Percentiles rank a stretch among this genome's conserved stretches.
phyloP scores from a whole-genome alignment of 2,888 invertebrate genomes.

The Euspilapteryx auroguttella region DNA sequence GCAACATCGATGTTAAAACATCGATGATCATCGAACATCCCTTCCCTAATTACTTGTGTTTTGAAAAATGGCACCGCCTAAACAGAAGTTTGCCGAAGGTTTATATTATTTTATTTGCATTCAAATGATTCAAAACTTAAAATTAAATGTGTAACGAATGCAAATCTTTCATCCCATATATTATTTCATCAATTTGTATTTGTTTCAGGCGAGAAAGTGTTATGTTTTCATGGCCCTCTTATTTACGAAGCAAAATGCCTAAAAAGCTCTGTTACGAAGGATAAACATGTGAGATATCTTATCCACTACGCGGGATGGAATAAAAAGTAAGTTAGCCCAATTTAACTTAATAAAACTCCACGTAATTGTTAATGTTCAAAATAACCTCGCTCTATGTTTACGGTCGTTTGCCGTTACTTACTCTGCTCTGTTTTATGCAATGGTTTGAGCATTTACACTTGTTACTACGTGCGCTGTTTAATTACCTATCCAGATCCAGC shows the following conservation, averaged over 20 bases:
- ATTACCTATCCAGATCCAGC: no score
- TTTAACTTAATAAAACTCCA: background rate
- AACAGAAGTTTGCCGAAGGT: conserved; percentile 77
- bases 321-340: conserved; percentile 74
- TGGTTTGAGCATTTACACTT: no score
- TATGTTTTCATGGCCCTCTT: conserved; percentile 95
- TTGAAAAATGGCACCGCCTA: conserved; percentile 63
- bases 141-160: no score
- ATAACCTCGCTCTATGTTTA: background rate
- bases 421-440: no score
- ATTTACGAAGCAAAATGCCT: conserved; percentile 97
- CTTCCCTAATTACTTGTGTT: no score
- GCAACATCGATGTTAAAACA: no score
- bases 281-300: conserved; percentile 86
- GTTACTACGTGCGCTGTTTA: no score
- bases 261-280: conserved; percentile 78
- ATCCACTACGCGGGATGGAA: conserved; percentile 99
- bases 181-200: no score
- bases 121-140: background rate
- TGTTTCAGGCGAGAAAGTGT: conserved; percentile 79
- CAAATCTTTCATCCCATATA: conserved; percentile 1
- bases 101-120: conserved; percentile 9
- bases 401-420: no score
- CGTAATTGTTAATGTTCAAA: background rate
- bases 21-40: no score